These are phyloP conservation scores for Drosophila dunni DNA, from an alignment of 1,140 invertebrate genomes.

Conservation along the genomic window DNA sequence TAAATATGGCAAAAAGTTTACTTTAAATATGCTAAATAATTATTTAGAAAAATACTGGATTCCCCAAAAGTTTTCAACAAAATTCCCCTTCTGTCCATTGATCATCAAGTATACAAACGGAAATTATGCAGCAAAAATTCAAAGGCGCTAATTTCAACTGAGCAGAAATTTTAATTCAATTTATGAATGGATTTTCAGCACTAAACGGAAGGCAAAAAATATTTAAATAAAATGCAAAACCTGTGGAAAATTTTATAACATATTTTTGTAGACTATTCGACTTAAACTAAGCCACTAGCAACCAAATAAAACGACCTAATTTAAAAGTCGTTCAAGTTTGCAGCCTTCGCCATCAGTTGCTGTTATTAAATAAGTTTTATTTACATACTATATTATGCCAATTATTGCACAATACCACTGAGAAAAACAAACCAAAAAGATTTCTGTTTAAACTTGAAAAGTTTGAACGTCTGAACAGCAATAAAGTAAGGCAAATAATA, in stretches of 20 bases:
- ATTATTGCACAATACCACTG: conserved; percentile 68
- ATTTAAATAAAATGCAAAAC: conserved; percentile 2
- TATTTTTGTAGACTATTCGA: not conserved
- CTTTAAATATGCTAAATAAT: not conserved
- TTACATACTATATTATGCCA: conserved; percentile 63
- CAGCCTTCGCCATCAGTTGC: conserved; percentile 52
- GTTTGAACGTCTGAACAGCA: conserved; percentile 7
- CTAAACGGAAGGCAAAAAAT: conserved; percentile 9
- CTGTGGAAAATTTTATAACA: not conserved
- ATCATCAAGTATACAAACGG: conserved; percentile 17
- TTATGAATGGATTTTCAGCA: conserved; percentile 7
- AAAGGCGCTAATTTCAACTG: conserved; percentile 8
- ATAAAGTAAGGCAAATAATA: conserved; percentile 28
- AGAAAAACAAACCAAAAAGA: not conserved
- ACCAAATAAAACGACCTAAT: conserved; percentile 58
- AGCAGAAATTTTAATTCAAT: conserved; percentile 11
- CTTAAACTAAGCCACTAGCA: not conserved
- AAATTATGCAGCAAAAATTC: conserved; percentile 40
- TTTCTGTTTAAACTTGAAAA: conserved; percentile 53
- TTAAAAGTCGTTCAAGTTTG: conserved; percentile 70
- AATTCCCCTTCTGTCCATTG: not conserved
- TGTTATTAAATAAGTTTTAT: conserved; percentile 43
- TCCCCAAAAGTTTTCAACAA: not conserved
- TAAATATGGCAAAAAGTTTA: no score
- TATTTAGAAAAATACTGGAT: not conserved